Percentiles rank a stretch among this genome's conserved stretches.
Conservation (phyloP, 1,140 invertebrate genomes). For the Riptortus pedestris region DNA sequence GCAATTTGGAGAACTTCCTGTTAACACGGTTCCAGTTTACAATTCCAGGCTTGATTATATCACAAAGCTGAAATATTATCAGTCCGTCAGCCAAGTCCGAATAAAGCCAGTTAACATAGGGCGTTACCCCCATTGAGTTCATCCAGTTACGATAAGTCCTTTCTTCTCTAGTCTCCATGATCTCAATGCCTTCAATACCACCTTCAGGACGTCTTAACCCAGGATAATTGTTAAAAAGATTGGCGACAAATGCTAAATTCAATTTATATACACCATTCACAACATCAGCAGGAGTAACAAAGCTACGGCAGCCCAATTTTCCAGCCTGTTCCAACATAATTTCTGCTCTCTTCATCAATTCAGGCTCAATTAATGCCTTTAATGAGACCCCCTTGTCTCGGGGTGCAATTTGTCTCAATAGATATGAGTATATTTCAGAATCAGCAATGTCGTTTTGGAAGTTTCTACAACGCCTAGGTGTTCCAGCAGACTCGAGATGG, state of each 20-base stretch:
- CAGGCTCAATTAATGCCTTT: conserved; percentile 68
- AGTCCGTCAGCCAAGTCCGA: conserved; percentile 93
- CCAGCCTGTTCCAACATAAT: conserved; percentile 92
- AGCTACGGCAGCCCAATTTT: conserved; percentile 88
- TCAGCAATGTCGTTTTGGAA: conserved; percentile 92
- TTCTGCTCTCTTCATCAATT: conserved; percentile 75
- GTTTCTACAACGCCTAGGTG: conserved; percentile 72
- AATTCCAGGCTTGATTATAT: conserved; percentile 90
- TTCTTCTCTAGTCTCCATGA: conserved; percentile 84
- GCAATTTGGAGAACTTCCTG: conserved; percentile 73
- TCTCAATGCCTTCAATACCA: conserved; percentile 61
- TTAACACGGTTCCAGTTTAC: conserved; percentile 92
- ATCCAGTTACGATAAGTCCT: conserved; percentile 99
- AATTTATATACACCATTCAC: conserved; percentile 94
- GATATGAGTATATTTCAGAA: conserved; percentile 88
- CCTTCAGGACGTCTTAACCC: conserved; percentile 67
- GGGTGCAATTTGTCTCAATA: conserved; percentile 92
- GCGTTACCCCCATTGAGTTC: conserved; percentile 95
- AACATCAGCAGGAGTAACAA: conserved; percentile 89
- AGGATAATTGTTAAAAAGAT: conserved; percentile 97
- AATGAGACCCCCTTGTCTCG: conserved; percentile 69
- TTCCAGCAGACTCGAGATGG: conserved; percentile 78
- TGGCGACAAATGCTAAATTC: conserved; percentile 97
- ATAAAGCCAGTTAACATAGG: conserved; percentile 95
- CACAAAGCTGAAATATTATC: conserved; percentile 95